phyloP scores from a whole-genome alignment of 2,797 vertebrate species.

The Leptodactylus fallax region DNA sequence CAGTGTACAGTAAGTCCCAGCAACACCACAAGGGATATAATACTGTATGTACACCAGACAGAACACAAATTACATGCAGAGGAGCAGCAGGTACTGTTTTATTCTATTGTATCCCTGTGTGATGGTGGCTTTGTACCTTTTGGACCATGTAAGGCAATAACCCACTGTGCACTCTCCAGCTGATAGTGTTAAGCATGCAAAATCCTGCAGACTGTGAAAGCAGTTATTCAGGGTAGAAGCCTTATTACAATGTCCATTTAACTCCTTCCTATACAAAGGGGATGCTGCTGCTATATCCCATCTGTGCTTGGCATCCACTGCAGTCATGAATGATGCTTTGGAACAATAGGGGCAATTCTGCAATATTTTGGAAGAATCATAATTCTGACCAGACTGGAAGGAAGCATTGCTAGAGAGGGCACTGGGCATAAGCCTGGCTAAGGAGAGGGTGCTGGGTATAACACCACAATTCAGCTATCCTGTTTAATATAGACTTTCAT shows the following conservation, averaged over 20 bases:
- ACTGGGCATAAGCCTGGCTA: not conserved
- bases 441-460: too few species aligned
- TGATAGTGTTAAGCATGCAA: not conserved
- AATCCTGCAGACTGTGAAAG: not conserved
- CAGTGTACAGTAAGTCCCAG: constrained; percentile 12
- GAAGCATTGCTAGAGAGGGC: not conserved
- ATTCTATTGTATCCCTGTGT: constrained; percentile 17
- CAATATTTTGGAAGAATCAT: not conserved
- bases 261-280: not conserved
- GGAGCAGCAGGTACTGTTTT: not conserved
- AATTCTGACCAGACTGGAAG: too few species aligned
- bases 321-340: not conserved
- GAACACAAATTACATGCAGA: not conserved
- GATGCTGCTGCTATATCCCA: not conserved
- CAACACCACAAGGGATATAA: not conserved
- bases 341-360: constrained; percentile 41
- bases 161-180: not conserved
- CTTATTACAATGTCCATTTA: not conserved
- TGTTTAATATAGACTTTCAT: not conserved
- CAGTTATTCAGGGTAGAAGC: not conserved
- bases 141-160: constrained; percentile 15
- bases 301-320: constrained; percentile 5
- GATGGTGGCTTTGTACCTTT: not conserved
- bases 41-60: not conserved
- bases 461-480: too few species aligned